Percentiles rank a stretch among this genome's conserved stretches.
Conservation (phyloP, 1,140 invertebrate genomes). For the Aradophagus sp. region DNA sequence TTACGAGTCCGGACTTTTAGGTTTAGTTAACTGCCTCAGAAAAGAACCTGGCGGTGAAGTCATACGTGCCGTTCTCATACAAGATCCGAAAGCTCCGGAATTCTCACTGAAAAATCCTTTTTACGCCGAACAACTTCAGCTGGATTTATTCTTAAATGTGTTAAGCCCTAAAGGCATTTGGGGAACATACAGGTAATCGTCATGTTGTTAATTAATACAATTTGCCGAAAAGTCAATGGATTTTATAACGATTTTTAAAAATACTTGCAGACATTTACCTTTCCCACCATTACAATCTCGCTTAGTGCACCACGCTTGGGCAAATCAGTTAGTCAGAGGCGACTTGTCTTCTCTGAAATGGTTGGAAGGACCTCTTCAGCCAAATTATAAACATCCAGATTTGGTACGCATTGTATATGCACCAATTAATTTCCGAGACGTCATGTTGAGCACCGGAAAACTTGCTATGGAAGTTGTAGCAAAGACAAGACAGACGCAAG, state of each 20-base stretch:
- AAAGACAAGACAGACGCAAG: constrained; percentile 76
- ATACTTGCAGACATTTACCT: constrained; percentile 77
- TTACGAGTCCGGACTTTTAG: constrained; percentile 84
- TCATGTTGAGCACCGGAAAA: constrained; percentile 86
- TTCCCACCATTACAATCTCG: constrained; percentile 72
- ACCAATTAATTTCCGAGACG: constrained; percentile 84
- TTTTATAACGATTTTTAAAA: too few species aligned
- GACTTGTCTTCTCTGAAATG: constrained; percentile 90
- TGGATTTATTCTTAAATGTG: constrained; percentile 90
- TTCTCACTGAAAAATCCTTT: constrained; percentile 80
- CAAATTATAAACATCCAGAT: constrained; percentile 61
- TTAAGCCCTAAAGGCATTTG: constrained; percentile 79
- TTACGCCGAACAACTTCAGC: constrained; percentile 79
- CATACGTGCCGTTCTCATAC: constrained; percentile 78
- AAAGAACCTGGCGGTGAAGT: constrained; percentile 81
- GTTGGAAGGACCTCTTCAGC: constrained; percentile 80
- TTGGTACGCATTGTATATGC: constrained; percentile 78
- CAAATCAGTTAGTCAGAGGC: constrained; percentile 85
- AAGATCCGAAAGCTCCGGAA: constrained; percentile 79
- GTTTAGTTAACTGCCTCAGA: constrained; percentile 85
- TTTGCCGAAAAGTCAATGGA: too few species aligned
- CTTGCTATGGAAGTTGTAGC: constrained; percentile 79
- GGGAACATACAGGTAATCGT: constrained; percentile 80
- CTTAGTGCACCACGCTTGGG: constrained; percentile 81
- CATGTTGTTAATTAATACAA: constrained; percentile 2